Conservation (phyloP, 2,113 vertebrate species). For the Syngnathus scovelli region DNA sequence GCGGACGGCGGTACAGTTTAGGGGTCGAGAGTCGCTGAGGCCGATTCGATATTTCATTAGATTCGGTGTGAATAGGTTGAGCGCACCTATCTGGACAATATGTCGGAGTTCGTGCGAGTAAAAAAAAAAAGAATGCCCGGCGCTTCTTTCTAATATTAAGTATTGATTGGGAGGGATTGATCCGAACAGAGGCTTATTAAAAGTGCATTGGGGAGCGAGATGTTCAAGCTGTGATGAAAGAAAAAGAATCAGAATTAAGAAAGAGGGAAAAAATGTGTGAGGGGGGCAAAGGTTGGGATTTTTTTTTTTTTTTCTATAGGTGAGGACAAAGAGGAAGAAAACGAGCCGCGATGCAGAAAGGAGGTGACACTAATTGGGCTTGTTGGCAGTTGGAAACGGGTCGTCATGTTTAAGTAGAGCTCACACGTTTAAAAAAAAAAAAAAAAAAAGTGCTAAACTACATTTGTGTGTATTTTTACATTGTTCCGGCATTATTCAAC, state of each 20-base stretch:
- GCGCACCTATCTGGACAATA: conserved; percentile 51
- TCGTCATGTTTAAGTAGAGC: conserved; percentile 31
- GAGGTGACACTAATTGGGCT: conserved; percentile 63
- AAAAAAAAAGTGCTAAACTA: neutral
- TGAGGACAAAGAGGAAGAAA: conserved; percentile 45
- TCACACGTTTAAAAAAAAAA: conserved; percentile 2
- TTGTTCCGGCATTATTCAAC: too few species aligned
- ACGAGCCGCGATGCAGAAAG: conserved; percentile 35
- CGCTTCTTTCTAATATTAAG: conserved; percentile 68
- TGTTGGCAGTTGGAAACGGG: conserved; percentile 30
- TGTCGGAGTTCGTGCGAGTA: conserved; percentile 53
- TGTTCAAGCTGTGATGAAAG: conserved; percentile 29
- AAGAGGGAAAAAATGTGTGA: conserved; percentile 19
- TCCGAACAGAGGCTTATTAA: conserved; percentile 55
- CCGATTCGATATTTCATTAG: conserved; percentile 70
- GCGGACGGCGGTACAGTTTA: conserved; percentile 26
- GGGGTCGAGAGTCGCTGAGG: conserved; percentile 28
- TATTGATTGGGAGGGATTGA: conserved; percentile 64
- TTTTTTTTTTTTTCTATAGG: conserved; percentile 15
- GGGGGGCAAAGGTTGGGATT: conserved; percentile 11
- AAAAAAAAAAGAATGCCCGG: conserved; percentile 49
- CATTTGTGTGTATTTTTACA: neutral
- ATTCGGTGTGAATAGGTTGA: conserved; percentile 61
- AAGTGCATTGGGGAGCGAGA: conserved; percentile 43
- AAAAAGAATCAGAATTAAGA: conserved; percentile 14